These are phyloP conservation scores for Belgica antarctica DNA, from an alignment of 2,888 invertebrate species.

Conservation along the genomic window DNA sequence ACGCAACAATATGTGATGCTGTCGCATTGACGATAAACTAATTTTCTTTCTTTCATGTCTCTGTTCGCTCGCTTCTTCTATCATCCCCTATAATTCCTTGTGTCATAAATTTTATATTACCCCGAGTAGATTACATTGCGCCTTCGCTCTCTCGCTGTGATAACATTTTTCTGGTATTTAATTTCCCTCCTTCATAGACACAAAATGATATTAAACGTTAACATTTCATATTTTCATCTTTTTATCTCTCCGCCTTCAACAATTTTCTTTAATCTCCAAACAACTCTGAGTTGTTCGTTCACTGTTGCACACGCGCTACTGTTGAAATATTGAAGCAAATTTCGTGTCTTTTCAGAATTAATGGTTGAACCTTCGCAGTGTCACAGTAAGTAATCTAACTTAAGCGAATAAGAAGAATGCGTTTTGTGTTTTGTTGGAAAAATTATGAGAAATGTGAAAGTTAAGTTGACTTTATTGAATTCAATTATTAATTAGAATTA, in stretches of 20 bases:
- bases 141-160: slow-evolving; percentile 21
- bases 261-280: neutral
- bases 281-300: neutral
- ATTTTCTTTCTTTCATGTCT: slow-evolving; percentile 21
- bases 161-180: slow-evolving; percentile 35
- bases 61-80: neutral
- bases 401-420: neutral
- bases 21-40: slow-evolving; percentile 35
- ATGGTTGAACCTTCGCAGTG: neutral
- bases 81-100: slow-evolving; percentile 23
- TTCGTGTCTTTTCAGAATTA: slow-evolving; percentile 22
- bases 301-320: neutral
- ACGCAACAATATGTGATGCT: slow-evolving; percentile 29
- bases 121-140: slow-evolving; percentile 30
- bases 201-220: slow-evolving; percentile 37
- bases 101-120: slow-evolving; percentile 40
- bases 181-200: slow-evolving; percentile 12
- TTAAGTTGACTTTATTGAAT: too few relatives aligned
- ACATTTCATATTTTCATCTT: slow-evolving; percentile 37
- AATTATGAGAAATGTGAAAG: too few relatives aligned
- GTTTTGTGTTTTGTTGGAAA: neutral
- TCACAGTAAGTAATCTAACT: slow-evolving; percentile 35
- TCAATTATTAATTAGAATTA: too few relatives aligned
- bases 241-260: slow-evolving; percentile 4
- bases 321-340: slow-evolving; percentile 25